These are phyloP conservation scores for Cuculus canorus DNA, from an alignment of 2,797 vertebrate genomes.

Conservation along the genomic window DNA sequence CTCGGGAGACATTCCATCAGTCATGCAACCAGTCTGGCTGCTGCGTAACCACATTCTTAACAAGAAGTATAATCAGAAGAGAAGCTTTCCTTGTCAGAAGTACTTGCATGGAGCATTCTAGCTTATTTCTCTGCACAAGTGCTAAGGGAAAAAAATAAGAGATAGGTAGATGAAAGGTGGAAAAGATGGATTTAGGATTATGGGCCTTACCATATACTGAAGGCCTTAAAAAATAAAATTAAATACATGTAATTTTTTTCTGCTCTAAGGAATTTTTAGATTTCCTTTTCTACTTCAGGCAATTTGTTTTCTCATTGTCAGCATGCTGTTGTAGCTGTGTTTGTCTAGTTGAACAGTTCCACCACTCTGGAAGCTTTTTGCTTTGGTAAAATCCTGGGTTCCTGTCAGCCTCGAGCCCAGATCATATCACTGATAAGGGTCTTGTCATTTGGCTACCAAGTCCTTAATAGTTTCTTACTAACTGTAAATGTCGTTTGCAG, in stretches of 20 bases:
- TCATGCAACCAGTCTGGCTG: background rate
- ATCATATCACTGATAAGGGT: background rate
- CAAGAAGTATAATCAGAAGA: background rate
- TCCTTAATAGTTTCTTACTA: background rate
- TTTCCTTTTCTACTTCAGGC: background rate
- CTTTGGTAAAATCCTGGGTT: background rate
- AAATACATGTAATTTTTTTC: background rate
- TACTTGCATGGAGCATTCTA: background rate
- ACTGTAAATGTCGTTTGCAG: background rate
- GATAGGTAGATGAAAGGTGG: background rate
- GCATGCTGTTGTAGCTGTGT: background rate
- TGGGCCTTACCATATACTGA: background rate
- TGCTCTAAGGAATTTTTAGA: background rate
- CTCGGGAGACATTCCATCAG: rapidly evolving
- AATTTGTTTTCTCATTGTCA: background rate
- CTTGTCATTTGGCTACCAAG: background rate
- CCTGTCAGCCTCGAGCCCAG: background rate
- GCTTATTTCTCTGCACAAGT: background rate
- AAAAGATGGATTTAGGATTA: background rate
- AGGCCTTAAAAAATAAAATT: background rate
- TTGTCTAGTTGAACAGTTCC: background rate
- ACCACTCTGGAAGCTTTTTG: background rate
- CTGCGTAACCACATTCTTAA: background rate
- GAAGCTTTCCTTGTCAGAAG: background rate
- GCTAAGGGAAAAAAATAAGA: background rate